These are phyloP conservation scores for Allobates femoralis DNA, from an alignment of 2,797 vertebrate species.

Conservation along the genomic window DNA sequence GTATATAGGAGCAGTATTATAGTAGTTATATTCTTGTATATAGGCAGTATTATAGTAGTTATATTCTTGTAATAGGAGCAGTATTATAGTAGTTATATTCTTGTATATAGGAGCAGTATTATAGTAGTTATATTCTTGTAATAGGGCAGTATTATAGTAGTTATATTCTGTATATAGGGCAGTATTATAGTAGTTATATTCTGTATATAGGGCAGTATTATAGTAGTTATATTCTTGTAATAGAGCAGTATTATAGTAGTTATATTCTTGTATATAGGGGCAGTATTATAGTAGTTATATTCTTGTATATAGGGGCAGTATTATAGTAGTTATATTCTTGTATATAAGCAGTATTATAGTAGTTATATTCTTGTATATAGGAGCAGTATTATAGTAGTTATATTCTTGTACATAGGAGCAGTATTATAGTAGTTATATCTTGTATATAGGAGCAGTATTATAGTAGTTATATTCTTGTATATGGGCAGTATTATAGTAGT, in stretches of 20 bases:
- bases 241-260: constrained; percentile 10
- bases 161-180: not conserved
- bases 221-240: constrained; percentile 3
- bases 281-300: constrained; percentile 13
- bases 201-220: too few species aligned
- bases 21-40: constrained; percentile 4
- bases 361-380: not conserved
- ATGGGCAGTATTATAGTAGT: constrained; percentile 4
- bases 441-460: constrained; percentile 6
- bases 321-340: constrained; percentile 5
- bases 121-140: constrained; percentile 7
- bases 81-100: constrained; percentile 10
- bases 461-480: not conserved
- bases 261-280: not conserved
- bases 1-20: not conserved
- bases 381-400: constrained; percentile 2
- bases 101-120: too few species aligned
- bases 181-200: not conserved
- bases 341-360: not conserved
- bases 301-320: not conserved
- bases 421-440: constrained; percentile 9
- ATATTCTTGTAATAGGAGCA: constrained; percentile 3
- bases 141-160: not conserved
- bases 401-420: constrained; percentile 7
- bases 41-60: constrained; percentile 7